phyloP scores from a whole-genome alignment of 2,888 invertebrate species.

The Brachycybe producta region DNA sequence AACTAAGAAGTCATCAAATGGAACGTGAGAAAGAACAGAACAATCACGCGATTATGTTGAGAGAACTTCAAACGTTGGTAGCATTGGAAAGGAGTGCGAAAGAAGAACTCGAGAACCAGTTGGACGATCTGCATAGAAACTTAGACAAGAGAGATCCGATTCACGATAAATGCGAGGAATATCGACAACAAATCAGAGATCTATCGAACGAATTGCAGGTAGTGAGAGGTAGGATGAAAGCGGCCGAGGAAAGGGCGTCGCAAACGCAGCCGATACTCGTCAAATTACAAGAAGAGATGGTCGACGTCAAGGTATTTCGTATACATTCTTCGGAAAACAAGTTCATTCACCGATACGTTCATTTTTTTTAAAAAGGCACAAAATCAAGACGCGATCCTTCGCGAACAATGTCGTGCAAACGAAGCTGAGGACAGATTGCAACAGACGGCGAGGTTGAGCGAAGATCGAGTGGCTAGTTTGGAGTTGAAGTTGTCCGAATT shows the following conservation, averaged over 20 bases:
- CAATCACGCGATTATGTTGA: conserved; percentile 61
- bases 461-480: conserved; percentile 59
- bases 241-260: conserved; percentile 48
- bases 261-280: conserved; percentile 49
- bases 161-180: conserved; percentile 23
- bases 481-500: conserved; percentile 65
- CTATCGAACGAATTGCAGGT: conserved; percentile 50
- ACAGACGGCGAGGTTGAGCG: conserved; percentile 53
- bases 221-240: conserved; percentile 47
- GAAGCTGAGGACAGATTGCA: conserved; percentile 59
- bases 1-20: conserved; percentile 60
- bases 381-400: conserved; percentile 51
- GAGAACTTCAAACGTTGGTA: conserved; percentile 63
- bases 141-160: conserved; percentile 31
- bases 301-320: conserved; percentile 49
- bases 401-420: conserved; percentile 57
- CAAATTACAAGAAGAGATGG: conserved; percentile 58
- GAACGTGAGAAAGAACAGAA: conserved; percentile 68
- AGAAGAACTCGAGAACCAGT: conserved; percentile 55
- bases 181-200: conserved; percentile 34
- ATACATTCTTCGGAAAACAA: neutral
- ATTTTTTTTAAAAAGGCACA: conserved; percentile 34
- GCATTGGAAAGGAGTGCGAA: conserved; percentile 58
- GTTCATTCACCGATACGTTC: neutral
- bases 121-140: conserved; percentile 41